Evolutionary conservation across 2,797 vertebrate species (phyloP), one percentile per base, ranked within the genome.

Genomic region (Psittacula derbiana): DNA sequence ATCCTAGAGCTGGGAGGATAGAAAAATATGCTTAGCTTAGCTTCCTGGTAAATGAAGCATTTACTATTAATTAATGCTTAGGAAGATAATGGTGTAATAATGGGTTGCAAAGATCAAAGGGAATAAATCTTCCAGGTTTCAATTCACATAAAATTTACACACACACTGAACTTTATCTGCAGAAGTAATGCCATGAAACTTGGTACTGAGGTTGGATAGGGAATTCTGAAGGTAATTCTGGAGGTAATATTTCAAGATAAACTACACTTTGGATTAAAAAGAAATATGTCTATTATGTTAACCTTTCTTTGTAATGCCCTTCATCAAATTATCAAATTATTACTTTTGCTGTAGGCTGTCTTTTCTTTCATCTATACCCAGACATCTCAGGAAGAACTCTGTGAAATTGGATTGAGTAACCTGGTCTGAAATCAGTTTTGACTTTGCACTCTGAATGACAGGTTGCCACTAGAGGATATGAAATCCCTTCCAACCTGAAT

Each of bases 41-140:
- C 46, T 81, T 86, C 11, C 20, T 86, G 76, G 84, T 67, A 57
- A 75, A 92, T 70, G n/a, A 90, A 93, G 8, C 50, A 50, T 84
- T 81, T 72, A 86, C 88, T 86, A 91, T 92, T 93, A 92, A 81
- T 91, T 93, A 94, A 58, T 91, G 31, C 66, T 82, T 80, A 18
- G 20, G 27, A 84, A 84, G 62, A 88, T 75, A 92, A 88, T 66
- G 46, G n/a, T 62, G 30, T 66, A 69, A 61, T 79, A 86, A 90
- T 44, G 25, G 12, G 28, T 75, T 88, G n/a, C 40, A 79, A 75
- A 90, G 53, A 67, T 67, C 69, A 90, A 90, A 94, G 60, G 43
- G 23, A 23, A 43, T 80, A 58, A 83, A 90, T 83, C 79, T 88
- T 87, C 78, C 69, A 80, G 30, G 12, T 91, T 92, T 92, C 21